Evolutionary conservation across 2,888 invertebrate genomes (phyloP), one percentile per base, ranked within the genome.

Genomic region (Spatulosminthurus flaviceps): DNA sequence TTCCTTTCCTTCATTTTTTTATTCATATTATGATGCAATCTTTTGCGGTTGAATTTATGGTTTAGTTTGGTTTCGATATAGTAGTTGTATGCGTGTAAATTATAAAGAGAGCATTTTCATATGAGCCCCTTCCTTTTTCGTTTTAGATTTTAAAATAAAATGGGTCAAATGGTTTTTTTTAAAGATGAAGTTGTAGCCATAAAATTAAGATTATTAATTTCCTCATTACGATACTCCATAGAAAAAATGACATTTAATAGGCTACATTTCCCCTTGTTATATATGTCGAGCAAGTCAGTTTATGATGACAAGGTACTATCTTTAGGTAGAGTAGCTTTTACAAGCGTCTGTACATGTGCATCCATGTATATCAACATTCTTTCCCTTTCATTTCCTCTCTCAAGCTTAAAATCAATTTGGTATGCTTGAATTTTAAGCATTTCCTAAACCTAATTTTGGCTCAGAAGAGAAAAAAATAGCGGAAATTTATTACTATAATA

Each of bases 351-450:
- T 51, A 9, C 51, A 1, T 51, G n/a, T 51, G 16, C n/a, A 51
- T 34, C 34, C 34, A 34, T 34, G 51, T 4, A 51, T 51, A 13
- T 51, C 16, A 2, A 51, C n/a, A n/a, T 51, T 21, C 72, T 43
- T 43, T 24, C 72, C 28, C 9, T 71, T 51, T 51, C 72, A 72
- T 72, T 72, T 51, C 72, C 72, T 51, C n/a, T n/a, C 51, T 51
- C 51, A 51, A 72, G 51, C 43, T 43, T 26, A 24, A 43, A 72
- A 51, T 72, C 72, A 72, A 43, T 72, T 72, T 72, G 16, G 51
- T n/a, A 72, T 26, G 72, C 72, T 51, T 21, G 72, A 51, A n/a
- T 72, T 72, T 71, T 71, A n/a, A n/a, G n/a, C 21, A 51, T 72
- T 64, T 64, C 64, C 64, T 51, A 34, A 9, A 34, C 9, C 4